These are phyloP conservation scores for Hipposideros armiger DNA, from an alignment of 2,113 vertebrate genomes.

Conservation along the genomic window DNA sequence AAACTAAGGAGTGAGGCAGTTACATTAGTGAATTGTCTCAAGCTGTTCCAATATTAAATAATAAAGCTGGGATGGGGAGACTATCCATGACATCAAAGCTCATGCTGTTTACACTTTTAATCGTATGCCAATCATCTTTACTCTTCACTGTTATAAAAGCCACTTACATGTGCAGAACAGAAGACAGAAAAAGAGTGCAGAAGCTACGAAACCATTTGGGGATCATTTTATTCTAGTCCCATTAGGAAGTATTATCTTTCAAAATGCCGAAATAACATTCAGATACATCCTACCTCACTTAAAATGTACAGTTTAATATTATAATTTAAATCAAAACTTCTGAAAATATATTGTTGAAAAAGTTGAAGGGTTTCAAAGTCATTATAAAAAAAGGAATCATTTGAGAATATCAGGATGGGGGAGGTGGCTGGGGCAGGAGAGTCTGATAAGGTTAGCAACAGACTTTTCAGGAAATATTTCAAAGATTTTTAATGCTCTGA, in stretches of 20 bases:
- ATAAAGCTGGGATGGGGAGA: background rate
- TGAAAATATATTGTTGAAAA: background rate
- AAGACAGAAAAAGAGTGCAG: background rate
- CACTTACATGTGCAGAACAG: background rate
- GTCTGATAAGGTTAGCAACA: background rate
- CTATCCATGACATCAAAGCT: background rate
- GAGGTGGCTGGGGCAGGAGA: accelerated
- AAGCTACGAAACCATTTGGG: background rate
- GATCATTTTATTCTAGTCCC: background rate
- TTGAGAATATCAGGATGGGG: background rate
- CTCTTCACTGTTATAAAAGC: background rate
- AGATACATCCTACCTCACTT: background rate
- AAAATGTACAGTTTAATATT: background rate
- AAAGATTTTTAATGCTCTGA: background rate
- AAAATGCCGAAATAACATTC: background rate
- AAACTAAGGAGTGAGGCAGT: background rate
- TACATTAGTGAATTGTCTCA: background rate
- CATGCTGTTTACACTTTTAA: background rate
- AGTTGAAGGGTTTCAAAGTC: background rate
- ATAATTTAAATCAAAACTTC: background rate
- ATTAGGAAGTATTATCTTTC: background rate
- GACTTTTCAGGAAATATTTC: background rate
- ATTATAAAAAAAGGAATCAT: background rate
- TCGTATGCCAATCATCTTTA: background rate
- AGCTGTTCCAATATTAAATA: background rate